phyloP scores from a whole-genome alignment of 2,797 vertebrate genomes.

The Lophius americanus region DNA sequence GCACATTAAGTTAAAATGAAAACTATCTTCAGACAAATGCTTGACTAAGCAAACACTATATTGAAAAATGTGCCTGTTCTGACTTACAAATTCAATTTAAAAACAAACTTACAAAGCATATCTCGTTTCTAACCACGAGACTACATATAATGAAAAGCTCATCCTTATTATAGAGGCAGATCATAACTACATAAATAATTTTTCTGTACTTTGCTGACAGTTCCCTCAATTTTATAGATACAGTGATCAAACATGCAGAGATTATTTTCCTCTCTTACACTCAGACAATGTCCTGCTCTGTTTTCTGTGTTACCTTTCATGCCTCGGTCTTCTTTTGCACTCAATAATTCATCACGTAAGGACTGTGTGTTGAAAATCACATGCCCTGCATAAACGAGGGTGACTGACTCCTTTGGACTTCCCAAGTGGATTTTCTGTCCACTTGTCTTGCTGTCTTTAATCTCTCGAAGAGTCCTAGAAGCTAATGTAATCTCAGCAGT shows the following conservation, averaged over 20 bases:
- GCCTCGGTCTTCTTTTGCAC: conserved; percentile 16
- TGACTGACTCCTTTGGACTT: conserved; percentile 30
- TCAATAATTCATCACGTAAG: conserved; percentile 21
- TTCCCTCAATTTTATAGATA: conserved; percentile 16
- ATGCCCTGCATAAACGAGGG: conserved; percentile 26
- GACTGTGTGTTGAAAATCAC: conserved; percentile 22
- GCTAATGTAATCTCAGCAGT: conserved; percentile 44
- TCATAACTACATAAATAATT: conserved; percentile 10
- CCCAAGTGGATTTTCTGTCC: conserved; percentile 28
- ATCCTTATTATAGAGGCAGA: conserved; percentile 3
- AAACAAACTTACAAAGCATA: no score
- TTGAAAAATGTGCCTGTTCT: no score
- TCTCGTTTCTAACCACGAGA: no score
- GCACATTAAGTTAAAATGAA: no score
- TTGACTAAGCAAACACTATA: no score
- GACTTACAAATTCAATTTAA: no score
- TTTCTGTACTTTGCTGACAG: background rate
- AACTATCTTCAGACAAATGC: no score
- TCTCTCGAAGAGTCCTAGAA: conserved; percentile 38
- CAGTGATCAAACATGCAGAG: conserved; percentile 2
- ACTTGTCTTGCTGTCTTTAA: conserved; percentile 49
- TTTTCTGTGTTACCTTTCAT: conserved; percentile 26
- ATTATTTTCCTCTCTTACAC: background rate
- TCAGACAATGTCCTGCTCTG: background rate
- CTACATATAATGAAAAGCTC: background rate